Evolutionary conservation across 2,888 invertebrate species (phyloP), one percentile per base, ranked within the genome.

Genomic region (Aporophyla nigra): DNA sequence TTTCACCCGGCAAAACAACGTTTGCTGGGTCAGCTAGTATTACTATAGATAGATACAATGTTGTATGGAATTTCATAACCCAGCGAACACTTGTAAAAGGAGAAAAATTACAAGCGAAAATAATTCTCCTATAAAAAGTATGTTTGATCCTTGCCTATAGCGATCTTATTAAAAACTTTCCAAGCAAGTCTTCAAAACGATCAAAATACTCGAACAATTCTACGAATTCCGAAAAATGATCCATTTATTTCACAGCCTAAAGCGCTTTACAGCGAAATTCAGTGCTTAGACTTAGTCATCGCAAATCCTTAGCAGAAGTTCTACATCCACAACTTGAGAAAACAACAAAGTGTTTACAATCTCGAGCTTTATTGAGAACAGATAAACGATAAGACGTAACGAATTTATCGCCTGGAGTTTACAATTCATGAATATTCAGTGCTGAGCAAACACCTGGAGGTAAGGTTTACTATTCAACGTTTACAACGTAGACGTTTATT

Each of bases 401-500:
- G 86, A 89, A 90, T 92, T 92, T 92, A 91, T 88, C 66, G 89
- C 76, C 68, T 61, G 73, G 61, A 85, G 86, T 86, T 86, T 87
- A 86, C 86, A 78, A 71, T 86, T 89, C 88, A 91, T 92, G 91
- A 91, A 92, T 92, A 92, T 91, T 92, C 91, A 92, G 86, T 82
- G 83, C 80, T 77, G 80, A 83, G 79, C 83, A 77, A 89, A 89
- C 91, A 91, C 90, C 91, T 91, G 91, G 81, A 80, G 86, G 76
- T 76, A 79, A 80, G 86, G 83, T 88, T 86, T 88, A 90, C 87
- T 85, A 82, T 89, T 86, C 85, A 82, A 82, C 87, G 90, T 92
- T 93, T 93, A 93, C 92, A 92, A 90, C 90, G 89, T 83, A 88
- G 86, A 89, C 93, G 92, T 93, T 95, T 95, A 93, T 93, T 92